Evolutionary conservation across 2,888 invertebrate species (phyloP).

Genomic region (Orthonevra nobilis): DNA sequence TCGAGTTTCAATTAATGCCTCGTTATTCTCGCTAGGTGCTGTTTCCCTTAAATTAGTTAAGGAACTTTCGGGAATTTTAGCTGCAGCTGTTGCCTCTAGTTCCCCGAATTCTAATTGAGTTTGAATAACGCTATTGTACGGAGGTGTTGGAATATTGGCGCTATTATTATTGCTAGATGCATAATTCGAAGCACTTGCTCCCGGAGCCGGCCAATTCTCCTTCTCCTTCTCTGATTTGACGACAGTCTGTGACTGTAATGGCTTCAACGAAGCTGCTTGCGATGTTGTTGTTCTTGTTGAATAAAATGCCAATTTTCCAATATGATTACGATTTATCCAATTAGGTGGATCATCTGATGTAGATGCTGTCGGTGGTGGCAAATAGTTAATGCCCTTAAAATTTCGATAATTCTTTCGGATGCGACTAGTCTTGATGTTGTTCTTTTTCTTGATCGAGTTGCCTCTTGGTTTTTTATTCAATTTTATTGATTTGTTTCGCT

Average conservation of each 20-base stretch:
- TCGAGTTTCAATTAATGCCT: conserved; percentile 73
- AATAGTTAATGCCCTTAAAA: conserved; percentile 19
- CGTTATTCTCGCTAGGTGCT: conserved; percentile 52
- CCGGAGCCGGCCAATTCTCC: conserved; percentile 15
- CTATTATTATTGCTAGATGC: neutral
- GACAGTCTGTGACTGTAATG: neutral
- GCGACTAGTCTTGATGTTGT: conserved; percentile 9
- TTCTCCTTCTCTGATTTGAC: neutral
- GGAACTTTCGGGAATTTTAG: conserved; percentile 7
- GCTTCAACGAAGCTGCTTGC: conserved; percentile 2
- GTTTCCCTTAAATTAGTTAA: conserved; percentile 19
- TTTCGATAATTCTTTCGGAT: conserved; percentile 28
- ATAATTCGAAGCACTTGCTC: neutral
- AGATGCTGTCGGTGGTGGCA: conserved; percentile 1
- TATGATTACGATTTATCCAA: conserved; percentile 22
- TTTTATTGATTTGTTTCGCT: conserved; percentile 16
- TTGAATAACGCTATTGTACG: conserved; percentile 40
- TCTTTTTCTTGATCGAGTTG: conserved; percentile 3
- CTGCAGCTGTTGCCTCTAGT: conserved; percentile 18
- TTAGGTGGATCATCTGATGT: conserved; percentile 17
- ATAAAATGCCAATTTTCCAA: neutral
- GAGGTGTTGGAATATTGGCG: conserved; percentile 12
- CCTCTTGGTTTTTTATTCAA: no score
- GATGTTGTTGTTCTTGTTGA: neutral
- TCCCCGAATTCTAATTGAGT: conserved; percentile 25